phyloP scores from a whole-genome alignment of 2,113 vertebrate species.

The Microcebus tavaratra region DNA sequence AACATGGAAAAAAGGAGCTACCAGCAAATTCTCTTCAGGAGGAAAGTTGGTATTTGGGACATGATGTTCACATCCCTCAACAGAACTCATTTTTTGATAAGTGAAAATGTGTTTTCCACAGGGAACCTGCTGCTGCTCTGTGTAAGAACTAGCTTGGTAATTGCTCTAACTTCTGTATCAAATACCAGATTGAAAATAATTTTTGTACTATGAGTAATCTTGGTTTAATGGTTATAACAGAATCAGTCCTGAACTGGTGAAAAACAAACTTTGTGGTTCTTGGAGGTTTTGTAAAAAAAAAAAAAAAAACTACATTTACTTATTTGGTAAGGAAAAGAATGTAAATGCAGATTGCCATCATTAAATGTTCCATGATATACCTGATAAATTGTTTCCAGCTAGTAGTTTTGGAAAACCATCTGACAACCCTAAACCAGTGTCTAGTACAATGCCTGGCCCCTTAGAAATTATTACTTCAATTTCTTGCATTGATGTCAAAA shows the following conservation, averaged over 20 bases:
- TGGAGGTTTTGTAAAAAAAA: background rate
- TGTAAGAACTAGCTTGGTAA: constrained; percentile 49
- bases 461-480: background rate
- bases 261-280: background rate
- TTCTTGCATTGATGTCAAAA: background rate
- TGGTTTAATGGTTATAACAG: constrained; percentile 42
- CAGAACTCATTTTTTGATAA: constrained; percentile 55
- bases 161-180: constrained; percentile 56
- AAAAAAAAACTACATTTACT: constrained; percentile 7
- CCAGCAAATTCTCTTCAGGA: background rate
- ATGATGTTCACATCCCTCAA: constrained; percentile 40
- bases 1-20: constrained; percentile 25
- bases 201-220: constrained; percentile 50
- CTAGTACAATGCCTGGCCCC: background rate
- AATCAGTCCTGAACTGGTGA: background rate
- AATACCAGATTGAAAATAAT: constrained; percentile 63
- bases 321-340: constrained; percentile 24
- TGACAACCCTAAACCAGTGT: background rate
- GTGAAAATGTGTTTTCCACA: constrained; percentile 37
- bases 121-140: background rate
- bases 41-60: background rate
- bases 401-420: background rate
- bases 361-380: background rate
- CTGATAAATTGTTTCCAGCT: background rate
- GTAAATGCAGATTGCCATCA: background rate